Conservation (phyloP, 2,797 vertebrate species). For the Semotilus atromaculatus region DNA sequence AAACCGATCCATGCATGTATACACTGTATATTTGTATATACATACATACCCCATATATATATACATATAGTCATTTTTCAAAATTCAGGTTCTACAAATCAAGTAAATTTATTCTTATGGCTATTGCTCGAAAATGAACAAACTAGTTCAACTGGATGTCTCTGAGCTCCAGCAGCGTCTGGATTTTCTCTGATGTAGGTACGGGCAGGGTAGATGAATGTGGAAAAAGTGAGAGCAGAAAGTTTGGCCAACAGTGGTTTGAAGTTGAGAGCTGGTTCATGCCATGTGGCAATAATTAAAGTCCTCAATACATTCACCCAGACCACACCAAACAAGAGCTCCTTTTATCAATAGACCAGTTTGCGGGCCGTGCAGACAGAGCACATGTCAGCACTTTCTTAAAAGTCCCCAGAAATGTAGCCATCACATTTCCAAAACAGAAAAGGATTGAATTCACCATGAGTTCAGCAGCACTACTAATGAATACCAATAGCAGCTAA, state of each 20-base stretch:
- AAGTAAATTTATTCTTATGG: not conserved
- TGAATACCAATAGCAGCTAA: slow-evolving; percentile 41
- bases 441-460: not conserved
- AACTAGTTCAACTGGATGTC: not conserved
- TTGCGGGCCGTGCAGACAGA: not conserved
- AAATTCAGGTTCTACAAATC: not conserved
- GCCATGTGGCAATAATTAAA: slow-evolving; percentile 63
- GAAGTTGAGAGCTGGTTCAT: slow-evolving; percentile 19
- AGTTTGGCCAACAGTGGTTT: slow-evolving; percentile 37
- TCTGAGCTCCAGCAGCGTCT: slow-evolving; percentile 4
- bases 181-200: slow-evolving; percentile 31
- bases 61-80: not conserved
- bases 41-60: no score
- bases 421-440: slow-evolving; percentile 34
- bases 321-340: slow-evolving; percentile 43
- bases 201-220: slow-evolving; percentile 2
- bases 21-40: rapidly evolving
- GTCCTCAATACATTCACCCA: slow-evolving; percentile 46
- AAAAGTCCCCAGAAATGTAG: slow-evolving; percentile 18
- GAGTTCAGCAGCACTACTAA: slow-evolving; percentile 11
- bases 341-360: slow-evolving; percentile 44
- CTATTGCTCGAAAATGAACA: not conserved
- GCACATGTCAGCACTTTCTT: slow-evolving; percentile 39
- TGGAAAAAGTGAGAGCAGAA: slow-evolving; percentile 50
- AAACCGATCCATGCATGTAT: not conserved